These are phyloP conservation scores for Nomada ruficornis DNA, from an alignment of 2,888 invertebrate species.

Conservation along the genomic window DNA sequence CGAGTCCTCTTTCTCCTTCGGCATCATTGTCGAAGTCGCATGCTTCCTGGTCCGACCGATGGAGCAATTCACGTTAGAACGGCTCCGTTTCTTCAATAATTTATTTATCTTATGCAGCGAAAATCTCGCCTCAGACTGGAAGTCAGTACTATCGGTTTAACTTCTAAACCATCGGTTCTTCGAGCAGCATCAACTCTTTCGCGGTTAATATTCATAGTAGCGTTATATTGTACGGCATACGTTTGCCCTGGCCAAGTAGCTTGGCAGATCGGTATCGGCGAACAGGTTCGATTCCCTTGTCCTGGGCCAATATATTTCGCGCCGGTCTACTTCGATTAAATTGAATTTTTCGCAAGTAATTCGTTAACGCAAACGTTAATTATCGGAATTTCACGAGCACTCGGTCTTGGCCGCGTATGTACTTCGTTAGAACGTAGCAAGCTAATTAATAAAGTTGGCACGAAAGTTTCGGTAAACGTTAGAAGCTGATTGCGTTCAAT, in stretches of 20 bases:
- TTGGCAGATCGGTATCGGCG: slow-evolving; percentile 33
- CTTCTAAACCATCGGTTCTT: slow-evolving; percentile 40
- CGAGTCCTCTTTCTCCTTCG: background rate
- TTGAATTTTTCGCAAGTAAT: background rate
- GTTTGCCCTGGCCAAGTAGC: background rate
- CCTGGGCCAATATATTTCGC: slow-evolving; percentile 53
- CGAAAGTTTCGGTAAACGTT: slow-evolving; percentile 22
- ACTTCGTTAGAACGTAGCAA: background rate
- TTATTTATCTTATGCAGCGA: background rate
- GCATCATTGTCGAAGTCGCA: background rate
- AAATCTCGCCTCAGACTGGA: slow-evolving; percentile 64
- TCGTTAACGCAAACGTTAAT: background rate
- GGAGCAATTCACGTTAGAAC: background rate
- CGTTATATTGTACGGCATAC: slow-evolving; percentile 51
- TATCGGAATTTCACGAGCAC: background rate
- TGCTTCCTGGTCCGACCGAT: slow-evolving; percentile 27
- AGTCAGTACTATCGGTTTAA: slow-evolving; percentile 55
- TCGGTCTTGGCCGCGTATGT: too few species aligned
- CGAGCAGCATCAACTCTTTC: background rate
- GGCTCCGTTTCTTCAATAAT: background rate
- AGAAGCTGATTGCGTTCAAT: slow-evolving; percentile 2
- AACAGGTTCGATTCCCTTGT: slow-evolving; percentile 54
- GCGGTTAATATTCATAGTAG: slow-evolving; percentile 13
- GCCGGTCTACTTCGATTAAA: slow-evolving; percentile 25
- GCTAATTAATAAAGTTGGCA: slow-evolving; percentile 17